Evolutionary conservation across 2,888 invertebrate species (phyloP), one percentile per base, ranked within the genome.

Genomic region (Andrena camellia): DNA sequence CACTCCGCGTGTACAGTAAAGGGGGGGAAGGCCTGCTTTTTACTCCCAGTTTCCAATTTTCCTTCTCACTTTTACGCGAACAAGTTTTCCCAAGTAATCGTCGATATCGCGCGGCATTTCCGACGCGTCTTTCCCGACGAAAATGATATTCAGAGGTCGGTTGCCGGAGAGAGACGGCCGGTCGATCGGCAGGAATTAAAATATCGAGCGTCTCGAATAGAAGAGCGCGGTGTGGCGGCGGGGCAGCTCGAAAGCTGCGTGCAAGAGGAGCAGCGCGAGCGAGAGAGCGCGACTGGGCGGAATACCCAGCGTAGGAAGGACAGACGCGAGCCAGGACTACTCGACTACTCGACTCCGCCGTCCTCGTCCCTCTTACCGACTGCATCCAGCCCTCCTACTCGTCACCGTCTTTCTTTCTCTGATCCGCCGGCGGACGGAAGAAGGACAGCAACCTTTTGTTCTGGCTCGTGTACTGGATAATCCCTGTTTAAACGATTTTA

Each of bases 131-230:
- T 79, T 64, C 23, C 33, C 7, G 33, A n/a, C 48, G 72, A 74
- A 60, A 62, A 33, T 48, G 50, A 71, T 60, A 50, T 62, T 50
- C 71, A 52, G 17, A 70, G 60, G 48, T 26, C 54, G 52, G 13
- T 48, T n/a, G 29, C 66, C 31, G 70, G 63, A 10, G 35, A 42
- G 57, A 69, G 76, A 81, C 29, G 63, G 68, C 35, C 63, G 83
- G 72, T 81, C 83, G 86, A 86, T 86, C 87, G 82, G 83, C 77
- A 83, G 83, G 85, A 85, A 87, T 87, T 87, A 87, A 87, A 87
- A 87, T 87, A 87, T 85, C 85, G 87, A 87, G 81, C 81, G 80
- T 81, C 70, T 80, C 70, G 82, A 82, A 71, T 52, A 52, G 78
- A 42, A 67, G 70, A 73, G 60, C 57, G 68, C 57, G 66, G 70